Base-by-base conservation (phyloP, 2,113 vertebrate species). In the Erythrocercus mccallii region DNA sequence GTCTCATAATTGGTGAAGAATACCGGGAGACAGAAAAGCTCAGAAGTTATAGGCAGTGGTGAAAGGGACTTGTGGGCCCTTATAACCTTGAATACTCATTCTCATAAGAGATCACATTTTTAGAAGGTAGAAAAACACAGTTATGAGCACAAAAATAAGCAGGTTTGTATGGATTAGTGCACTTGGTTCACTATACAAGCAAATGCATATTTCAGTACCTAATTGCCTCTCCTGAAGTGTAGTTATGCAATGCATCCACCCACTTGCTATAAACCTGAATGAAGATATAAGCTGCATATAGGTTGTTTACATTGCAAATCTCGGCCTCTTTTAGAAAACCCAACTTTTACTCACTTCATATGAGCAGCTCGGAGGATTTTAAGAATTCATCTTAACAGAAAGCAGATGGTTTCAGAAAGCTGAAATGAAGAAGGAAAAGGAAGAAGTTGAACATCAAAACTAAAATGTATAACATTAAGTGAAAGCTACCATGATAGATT, bases 391-490 rank as follows among this genome's bases (percentile, higher is more conserved):
- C 74, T 91, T 93, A 95, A 90, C 93, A 94, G 95, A 92, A 97
- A 96, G 73, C 93, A 96, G 93, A 96, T 97, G 95, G 94, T 95
- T 96, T 96, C 86, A 84, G 84, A 91, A 90, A 93, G 66, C 89
- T 93, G 87, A 95, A 97, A 82, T 76, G 92, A 85, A 91, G 93
- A 91, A 94, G 73, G 45, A 37, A 62, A 84, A 87, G 62, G 61
- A 89, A 87, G 78, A 90, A 82, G 62, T 12, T 82, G 90, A 73
- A 95, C 42, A 82, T 81, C 68, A 69, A 81, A 91, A 68, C 42
- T 61, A 65, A 73, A 81, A 60, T 2, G 0, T 71, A 6, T 70
- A 77, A 60, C n/a, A 40, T 78, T 64, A 81, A 73, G 37, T 81
- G 81, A 61, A 91, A 94, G 42, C 35, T 76, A 85, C 66, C 50